Base-by-base conservation (phyloP, 1,140 invertebrate genomes). In the Drosophila willistoni region DNA sequence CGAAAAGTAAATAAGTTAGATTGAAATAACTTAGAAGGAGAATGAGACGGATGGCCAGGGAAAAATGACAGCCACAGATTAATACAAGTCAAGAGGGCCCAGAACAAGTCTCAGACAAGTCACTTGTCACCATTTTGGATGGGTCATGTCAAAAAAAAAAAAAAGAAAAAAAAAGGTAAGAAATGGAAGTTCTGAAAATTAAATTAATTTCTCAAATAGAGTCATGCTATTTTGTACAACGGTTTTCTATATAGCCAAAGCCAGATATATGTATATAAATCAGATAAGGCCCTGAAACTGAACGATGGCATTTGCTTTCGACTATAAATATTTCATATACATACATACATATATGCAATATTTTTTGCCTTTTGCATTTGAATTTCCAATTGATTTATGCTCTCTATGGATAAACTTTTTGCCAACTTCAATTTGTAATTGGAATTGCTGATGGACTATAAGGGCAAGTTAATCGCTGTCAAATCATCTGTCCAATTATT, bases 21-120 rank as follows among this genome's bases (percentile, higher is more conserved):
- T 62, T 63, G 34, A 44, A 34, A 51, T 44, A 62, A 62, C 22
- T 59, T 36, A 67, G 44, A 76, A 61, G 67, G 54, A 64, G 62
- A 63, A 60, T 9, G 39, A 47, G 14, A 22, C 17, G 7, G 7
- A 22, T 9, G 10, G 44, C 9, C 14, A 14, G 19, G 44, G 44
- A 22, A 47, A 73, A 68, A 33, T 73, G 65, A 73, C 74, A 68
- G 70, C 14, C 42, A 19, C 61, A 39, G 64, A 68, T 68, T 61
- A 72, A 72, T 66, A 36, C 56, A 36, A 59, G 56, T 59, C 56
- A 59, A 59, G 56, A 29, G 7, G 17, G n/a, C 17, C 44, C 7
- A 51, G 44, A 3, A 51, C 36, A 51, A 51, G 44, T 19, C 44
- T 22, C 36, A 22, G 44, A 19, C 44, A 51, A 51, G 17, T 51